Evolutionary conservation across 2,888 invertebrate species (phyloP).

Genomic region (Acanthoscelides obtectus): DNA sequence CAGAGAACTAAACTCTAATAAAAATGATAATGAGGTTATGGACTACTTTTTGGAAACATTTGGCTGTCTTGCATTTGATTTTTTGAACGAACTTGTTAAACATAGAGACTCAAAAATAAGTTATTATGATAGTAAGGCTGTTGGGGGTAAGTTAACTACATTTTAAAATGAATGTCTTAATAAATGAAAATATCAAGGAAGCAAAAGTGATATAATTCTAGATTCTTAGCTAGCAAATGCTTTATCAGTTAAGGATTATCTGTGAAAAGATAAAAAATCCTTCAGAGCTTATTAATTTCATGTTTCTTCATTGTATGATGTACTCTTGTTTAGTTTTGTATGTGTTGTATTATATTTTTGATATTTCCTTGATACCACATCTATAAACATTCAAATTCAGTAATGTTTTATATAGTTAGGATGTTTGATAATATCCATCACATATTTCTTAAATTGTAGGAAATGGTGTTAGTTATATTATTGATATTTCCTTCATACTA

Average conservation of each 20-base stretch:
- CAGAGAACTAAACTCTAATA: slow-evolving; percentile 31
- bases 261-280: neutral
- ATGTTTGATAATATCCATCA: no score
- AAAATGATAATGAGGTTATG: slow-evolving; percentile 57
- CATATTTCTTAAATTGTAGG: no score
- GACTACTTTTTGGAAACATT: slow-evolving; percentile 84
- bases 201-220: no score
- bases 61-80: slow-evolving; percentile 66
- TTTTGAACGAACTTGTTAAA: slow-evolving; percentile 40
- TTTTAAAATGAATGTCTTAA: no score
- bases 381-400: no score
- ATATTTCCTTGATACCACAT: no score
- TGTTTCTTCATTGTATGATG: no score
- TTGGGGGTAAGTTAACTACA: slow-evolving; percentile 20
- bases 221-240: neutral
- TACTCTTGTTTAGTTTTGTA: no score
- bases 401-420: no score
- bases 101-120: slow-evolving; percentile 34
- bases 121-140: slow-evolving; percentile 24
- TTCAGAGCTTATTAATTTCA: neutral
- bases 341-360: no score
- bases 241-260: neutral
- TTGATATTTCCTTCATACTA: no score
- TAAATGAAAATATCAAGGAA: no score
- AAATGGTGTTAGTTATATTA: slow-evolving; percentile 8